These are phyloP conservation scores for Garra rufa DNA, from an alignment of 2,113 vertebrate species.

Conservation along the genomic window DNA sequence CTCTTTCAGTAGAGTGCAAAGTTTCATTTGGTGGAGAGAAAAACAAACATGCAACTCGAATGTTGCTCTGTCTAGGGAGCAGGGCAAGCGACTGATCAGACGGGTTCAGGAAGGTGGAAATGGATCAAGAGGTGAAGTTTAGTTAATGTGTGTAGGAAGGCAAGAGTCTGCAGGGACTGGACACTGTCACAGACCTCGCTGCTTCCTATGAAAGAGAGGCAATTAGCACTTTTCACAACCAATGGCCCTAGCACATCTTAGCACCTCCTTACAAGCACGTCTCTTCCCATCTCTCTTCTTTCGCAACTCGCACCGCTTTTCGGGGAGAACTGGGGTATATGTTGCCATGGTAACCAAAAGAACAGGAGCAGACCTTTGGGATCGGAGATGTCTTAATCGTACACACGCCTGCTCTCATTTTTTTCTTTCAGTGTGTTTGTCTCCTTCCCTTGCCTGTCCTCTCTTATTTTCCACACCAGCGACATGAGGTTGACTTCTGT, in stretches of 20 bases:
- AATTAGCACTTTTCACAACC: slow-evolving; percentile 57
- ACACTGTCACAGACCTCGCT: slow-evolving; percentile 26
- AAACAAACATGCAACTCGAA: background rate
- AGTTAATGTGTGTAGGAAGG: slow-evolving; percentile 36
- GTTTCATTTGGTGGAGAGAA: slow-evolving; percentile 1
- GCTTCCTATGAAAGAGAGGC: slow-evolving; percentile 49
- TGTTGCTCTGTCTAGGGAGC: background rate
- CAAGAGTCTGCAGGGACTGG: slow-evolving; percentile 12
- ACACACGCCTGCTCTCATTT: background rate
- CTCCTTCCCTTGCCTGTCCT: background rate
- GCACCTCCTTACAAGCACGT: slow-evolving; percentile 44
- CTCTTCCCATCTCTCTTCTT: slow-evolving; percentile 31
- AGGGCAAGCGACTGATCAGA: background rate
- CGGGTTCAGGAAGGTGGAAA: background rate
- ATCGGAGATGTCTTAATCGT: slow-evolving; percentile 46
- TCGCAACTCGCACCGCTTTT: slow-evolving; percentile 42
- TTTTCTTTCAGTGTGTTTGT: background rate
- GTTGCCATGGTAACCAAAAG: slow-evolving; percentile 56
- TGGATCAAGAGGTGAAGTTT: slow-evolving; percentile 31
- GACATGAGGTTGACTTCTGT: background rate
- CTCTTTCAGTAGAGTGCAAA: background rate
- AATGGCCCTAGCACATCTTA: slow-evolving; percentile 36
- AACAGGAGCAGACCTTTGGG: slow-evolving; percentile 48
- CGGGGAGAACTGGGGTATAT: slow-evolving; percentile 43
- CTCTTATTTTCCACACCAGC: background rate